Evolutionary conservation across 2,797 vertebrate genomes (phyloP).

Genomic region (Enteromius afrohamiltoni): DNA sequence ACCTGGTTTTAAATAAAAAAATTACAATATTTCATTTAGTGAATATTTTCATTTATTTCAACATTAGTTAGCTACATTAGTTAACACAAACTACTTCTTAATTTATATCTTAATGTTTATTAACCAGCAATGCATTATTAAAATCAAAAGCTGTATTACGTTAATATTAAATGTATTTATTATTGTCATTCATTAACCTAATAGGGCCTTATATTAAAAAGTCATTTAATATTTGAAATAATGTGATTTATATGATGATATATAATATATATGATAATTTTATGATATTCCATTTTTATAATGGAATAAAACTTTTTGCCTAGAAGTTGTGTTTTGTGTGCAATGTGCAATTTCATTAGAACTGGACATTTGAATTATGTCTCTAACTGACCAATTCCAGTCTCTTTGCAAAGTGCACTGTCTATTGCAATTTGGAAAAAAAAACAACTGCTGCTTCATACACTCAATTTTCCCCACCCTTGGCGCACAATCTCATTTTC

Average conservation of each 20-base stretch:
- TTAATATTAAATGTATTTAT: background rate
- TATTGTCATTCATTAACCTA: background rate
- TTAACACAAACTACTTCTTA: background rate
- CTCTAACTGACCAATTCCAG: slow-evolving; percentile 21
- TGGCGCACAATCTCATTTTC: background rate
- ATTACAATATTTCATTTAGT: background rate
- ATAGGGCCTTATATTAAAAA: background rate
- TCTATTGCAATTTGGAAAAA: background rate
- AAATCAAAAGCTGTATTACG: background rate
- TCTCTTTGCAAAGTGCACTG: background rate
- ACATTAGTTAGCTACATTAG: background rate
- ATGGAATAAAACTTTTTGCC: background rate
- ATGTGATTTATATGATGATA: background rate
- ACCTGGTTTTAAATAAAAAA: background rate
- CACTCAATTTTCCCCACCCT: background rate
- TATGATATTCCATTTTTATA: background rate
- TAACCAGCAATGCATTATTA: background rate
- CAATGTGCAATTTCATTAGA: background rate
- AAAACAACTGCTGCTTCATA: background rate
- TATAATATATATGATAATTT: background rate
- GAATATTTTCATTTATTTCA: too few relatives aligned
- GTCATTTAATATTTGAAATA: background rate
- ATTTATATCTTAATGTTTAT: background rate
- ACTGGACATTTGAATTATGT: background rate
- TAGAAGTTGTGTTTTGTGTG: background rate